Evolutionary conservation across 2,113 vertebrate genomes (phyloP).

Genomic region (Ammodytes marinus): DNA sequence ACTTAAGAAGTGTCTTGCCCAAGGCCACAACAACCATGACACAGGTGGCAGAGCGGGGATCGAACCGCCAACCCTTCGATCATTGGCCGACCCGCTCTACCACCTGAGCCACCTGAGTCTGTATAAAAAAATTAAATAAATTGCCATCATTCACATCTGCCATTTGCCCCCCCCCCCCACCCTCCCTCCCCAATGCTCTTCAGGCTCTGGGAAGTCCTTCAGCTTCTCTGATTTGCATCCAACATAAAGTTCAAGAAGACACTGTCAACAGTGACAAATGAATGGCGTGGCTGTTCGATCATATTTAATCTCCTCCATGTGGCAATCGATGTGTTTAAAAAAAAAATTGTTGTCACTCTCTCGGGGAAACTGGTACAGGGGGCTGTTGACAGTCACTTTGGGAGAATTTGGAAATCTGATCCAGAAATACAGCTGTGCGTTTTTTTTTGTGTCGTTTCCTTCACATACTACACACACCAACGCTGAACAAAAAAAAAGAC

Average conservation of each 20-base stretch:
- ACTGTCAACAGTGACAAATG: conserved; percentile 37
- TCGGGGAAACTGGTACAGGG: conserved; percentile 11
- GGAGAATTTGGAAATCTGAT: conserved; percentile 50
- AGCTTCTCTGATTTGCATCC: conserved; percentile 57
- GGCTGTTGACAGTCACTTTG: conserved; percentile 40
- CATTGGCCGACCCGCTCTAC: too few species aligned
- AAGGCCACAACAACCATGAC: too few species aligned
- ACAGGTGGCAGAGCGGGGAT: too few species aligned
- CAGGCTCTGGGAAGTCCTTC: conserved; percentile 41
- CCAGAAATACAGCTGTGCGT: conserved; percentile 64
- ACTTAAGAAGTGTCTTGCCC: too few species aligned
- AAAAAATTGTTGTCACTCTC: conserved; percentile 33
- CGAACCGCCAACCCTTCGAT: too few species aligned
- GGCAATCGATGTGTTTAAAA: conserved; percentile 55
- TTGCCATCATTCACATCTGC: conserved; percentile 3
- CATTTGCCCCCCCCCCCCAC: conserved; percentile 37
- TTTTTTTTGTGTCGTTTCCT: conserved; percentile 62
- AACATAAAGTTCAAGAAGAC: conserved; percentile 43
- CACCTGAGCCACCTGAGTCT: too few species aligned
- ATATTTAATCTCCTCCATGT: conserved; percentile 46
- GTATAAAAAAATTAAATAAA: background rate
- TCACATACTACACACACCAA: conserved; percentile 8
- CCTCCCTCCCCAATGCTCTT: conserved; percentile 50
- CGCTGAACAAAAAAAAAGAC: conserved; percentile 5
- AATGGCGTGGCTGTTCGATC: conserved; percentile 50